Percentiles rank a stretch among this genome's conserved stretches.
Conservation (phyloP, 1,140 invertebrate genomes). For the Oreohelix idahoensis region DNA sequence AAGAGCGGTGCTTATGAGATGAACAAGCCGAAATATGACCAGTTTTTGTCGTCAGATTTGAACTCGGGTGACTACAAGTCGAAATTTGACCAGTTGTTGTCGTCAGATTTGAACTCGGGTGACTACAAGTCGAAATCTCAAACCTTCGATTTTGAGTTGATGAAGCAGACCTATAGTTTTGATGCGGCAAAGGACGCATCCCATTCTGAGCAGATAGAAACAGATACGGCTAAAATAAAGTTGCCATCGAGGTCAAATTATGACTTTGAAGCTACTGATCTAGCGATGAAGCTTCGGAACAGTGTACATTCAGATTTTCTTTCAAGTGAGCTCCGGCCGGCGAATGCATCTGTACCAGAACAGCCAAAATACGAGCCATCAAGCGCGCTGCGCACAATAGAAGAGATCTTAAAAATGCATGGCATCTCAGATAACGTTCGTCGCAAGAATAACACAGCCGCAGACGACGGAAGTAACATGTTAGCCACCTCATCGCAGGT, state of each 20-base stretch:
- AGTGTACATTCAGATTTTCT: not conserved
- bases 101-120: not conserved
- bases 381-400: not conserved
- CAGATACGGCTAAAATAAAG: not conserved
- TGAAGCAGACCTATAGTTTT: not conserved
- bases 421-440: not conserved
- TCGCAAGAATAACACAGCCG: not conserved
- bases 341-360: not conserved
- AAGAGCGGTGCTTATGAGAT: not conserved
- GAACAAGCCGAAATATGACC: not conserved
- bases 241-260: not conserved
- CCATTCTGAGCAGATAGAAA: not conserved
- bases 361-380: not conserved
- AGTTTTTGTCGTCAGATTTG: not conserved
- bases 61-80: not conserved
- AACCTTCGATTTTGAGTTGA: not conserved
- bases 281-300: not conserved
- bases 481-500: not conserved
- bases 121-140: not conserved
- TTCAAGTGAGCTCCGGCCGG: not conserved
- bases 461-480: not conserved
- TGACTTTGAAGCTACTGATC: not conserved
- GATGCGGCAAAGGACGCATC: not conserved
- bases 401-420: not conserved
- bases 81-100: not conserved